These are phyloP conservation scores for Solea senegalensis DNA, from an alignment of 2,113 vertebrate genomes.

Conservation along the genomic window DNA sequence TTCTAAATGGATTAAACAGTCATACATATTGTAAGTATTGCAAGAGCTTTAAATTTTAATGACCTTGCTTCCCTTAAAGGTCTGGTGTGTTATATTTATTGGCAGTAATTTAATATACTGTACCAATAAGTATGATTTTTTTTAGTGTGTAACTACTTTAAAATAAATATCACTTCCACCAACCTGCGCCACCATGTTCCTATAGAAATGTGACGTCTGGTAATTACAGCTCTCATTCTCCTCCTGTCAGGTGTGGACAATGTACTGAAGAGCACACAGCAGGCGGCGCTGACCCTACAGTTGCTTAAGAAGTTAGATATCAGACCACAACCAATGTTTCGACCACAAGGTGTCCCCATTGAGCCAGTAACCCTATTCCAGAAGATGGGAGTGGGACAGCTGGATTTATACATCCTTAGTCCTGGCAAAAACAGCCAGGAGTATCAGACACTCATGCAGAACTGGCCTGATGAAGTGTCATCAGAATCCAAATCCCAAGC, in stretches of 20 bases:
- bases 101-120: too few relatives aligned
- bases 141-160: too few relatives aligned
- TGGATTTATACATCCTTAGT: conserved; percentile 92
- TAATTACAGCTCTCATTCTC: conserved; percentile 7
- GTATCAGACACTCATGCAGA: conserved; percentile 85
- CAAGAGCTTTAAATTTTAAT: too few relatives aligned
- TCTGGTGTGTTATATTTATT: too few relatives aligned
- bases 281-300: conserved; percentile 82
- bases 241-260: conserved; percentile 55
- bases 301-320: conserved; percentile 87
- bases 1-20: background rate
- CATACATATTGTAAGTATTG: too few relatives aligned
- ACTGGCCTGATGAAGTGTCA: conserved; percentile 77
- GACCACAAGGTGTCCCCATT: conserved; percentile 67
- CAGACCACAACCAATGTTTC: conserved; percentile 81
- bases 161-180: too few relatives aligned
- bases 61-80: too few relatives aligned
- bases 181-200: too few relatives aligned
- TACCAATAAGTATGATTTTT: too few relatives aligned
- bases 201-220: background rate
- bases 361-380: conserved; percentile 92
- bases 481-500: conserved; percentile 71
- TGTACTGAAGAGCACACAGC: conserved; percentile 83
- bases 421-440: conserved; percentile 84
- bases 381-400: conserved; percentile 95